phyloP scores from a whole-genome alignment of 2,888 invertebrate genomes.

The Tachina grossa region DNA sequence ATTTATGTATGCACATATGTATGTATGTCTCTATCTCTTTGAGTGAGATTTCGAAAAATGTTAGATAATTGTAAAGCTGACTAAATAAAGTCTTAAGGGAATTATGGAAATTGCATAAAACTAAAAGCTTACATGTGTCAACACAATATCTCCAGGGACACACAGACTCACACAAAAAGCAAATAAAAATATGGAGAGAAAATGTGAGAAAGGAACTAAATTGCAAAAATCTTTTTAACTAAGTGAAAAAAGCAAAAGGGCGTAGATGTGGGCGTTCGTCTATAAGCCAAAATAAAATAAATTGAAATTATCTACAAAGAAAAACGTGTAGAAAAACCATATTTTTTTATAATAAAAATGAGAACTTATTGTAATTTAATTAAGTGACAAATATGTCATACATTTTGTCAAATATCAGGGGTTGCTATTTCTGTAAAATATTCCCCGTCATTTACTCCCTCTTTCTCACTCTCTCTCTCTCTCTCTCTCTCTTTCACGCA shows the following conservation, averaged over 20 bases:
- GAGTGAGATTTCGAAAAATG: slow-evolving; percentile 2
- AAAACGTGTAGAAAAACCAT: slow-evolving; percentile 1
- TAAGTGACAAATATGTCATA: slow-evolving; percentile 55
- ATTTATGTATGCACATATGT: slow-evolving; percentile 45
- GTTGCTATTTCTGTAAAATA: too few relatives aligned
- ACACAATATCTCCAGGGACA: slow-evolving; percentile 43
- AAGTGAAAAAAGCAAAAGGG: not conserved
- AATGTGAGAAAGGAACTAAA: not conserved
- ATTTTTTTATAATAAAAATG: slow-evolving; percentile 13
- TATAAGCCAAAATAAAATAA: not conserved
- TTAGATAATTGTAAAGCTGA: slow-evolving; percentile 62
- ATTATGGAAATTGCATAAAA: slow-evolving; percentile 68
- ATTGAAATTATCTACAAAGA: slow-evolving; percentile 25
- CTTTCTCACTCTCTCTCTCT: too few relatives aligned
- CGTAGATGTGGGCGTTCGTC: not conserved
- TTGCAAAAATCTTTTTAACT: slow-evolving; percentile 28
- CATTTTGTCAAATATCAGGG: slow-evolving; percentile 17
- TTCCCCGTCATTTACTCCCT: too few relatives aligned
- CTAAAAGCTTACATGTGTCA: slow-evolving; percentile 67
- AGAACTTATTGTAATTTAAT: slow-evolving; percentile 58
- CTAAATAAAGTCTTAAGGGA: slow-evolving; percentile 58
- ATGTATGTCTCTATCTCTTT: not conserved
- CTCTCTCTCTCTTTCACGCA: not conserved
- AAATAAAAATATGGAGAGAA: not conserved
- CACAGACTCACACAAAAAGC: not conserved